Evolutionary conservation across 1,140 invertebrate species (phyloP).

Genomic region (Drosophila carrolli): DNA sequence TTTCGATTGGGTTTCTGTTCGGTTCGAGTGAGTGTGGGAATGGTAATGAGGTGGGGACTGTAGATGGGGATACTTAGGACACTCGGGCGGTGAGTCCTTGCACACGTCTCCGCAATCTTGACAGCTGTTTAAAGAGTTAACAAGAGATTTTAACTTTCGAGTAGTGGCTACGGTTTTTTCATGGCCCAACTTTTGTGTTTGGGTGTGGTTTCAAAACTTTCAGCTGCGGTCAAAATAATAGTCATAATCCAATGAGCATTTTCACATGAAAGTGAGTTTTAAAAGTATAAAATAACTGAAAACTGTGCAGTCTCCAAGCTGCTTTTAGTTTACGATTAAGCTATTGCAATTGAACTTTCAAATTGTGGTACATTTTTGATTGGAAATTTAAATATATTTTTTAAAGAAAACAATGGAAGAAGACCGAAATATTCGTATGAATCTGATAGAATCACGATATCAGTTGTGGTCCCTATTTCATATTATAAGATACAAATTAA

Average conservation of each 20-base stretch:
- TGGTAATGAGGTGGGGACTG: conserved; percentile 36
- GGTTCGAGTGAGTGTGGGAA: conserved; percentile 37
- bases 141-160: conserved; percentile 51
- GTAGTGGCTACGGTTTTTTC: conserved; percentile 9
- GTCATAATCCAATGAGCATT: neutral
- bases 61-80: conserved; percentile 48
- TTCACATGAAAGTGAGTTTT: neutral
- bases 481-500: no score
- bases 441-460: no score
- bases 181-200: conserved; percentile 54
- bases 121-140: conserved; percentile 81
- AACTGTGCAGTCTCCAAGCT: neutral
- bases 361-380: no score
- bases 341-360: neutral
- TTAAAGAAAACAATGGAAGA: no score
- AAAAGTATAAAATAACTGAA: neutral
- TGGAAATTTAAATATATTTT: no score
- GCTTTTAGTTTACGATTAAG: neutral
- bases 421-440: no score
- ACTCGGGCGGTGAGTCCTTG: conserved; percentile 79
- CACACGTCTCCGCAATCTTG: conserved; percentile 78
- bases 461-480: no score
- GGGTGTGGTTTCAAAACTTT: conserved; percentile 33
- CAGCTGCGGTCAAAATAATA: conserved; percentile 23
- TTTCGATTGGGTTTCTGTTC: conserved; percentile 28